These are phyloP conservation scores for Aelia acuminata DNA, from an alignment of 2,888 invertebrate species.

Conservation along the genomic window DNA sequence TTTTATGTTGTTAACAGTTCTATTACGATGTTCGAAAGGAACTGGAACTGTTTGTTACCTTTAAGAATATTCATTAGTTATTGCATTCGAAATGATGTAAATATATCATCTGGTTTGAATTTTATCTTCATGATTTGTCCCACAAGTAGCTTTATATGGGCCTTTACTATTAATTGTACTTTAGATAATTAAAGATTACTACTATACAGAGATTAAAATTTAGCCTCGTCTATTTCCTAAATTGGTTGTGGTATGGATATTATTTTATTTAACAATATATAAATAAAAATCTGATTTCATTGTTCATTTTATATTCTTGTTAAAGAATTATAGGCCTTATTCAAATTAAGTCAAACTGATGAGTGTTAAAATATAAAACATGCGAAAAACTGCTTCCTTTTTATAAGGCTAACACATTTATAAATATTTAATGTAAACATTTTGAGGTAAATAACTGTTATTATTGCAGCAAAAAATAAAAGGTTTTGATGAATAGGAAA, in stretches of 20 bases:
- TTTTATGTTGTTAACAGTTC: background rate
- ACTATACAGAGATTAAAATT: background rate
- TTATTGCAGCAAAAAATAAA: background rate
- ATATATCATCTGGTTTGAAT: background rate
- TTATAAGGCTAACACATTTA: background rate
- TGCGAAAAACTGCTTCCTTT: background rate
- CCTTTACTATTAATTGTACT: background rate
- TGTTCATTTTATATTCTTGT: background rate
- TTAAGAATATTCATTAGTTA: background rate
- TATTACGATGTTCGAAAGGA: background rate
- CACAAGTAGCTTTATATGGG: background rate
- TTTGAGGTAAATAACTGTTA: background rate
- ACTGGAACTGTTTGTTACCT: background rate
- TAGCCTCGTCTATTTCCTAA: background rate
- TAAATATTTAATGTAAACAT: no score
- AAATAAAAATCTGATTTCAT: background rate
- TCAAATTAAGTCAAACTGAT: no score
- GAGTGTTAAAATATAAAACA: no score
- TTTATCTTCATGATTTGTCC: background rate
- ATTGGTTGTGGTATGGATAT: background rate
- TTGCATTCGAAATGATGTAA: background rate
- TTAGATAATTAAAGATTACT: no score
- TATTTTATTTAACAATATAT: background rate
- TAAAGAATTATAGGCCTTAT: no score
- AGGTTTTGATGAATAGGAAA: no score